Evolutionary conservation across 2,888 invertebrate genomes (phyloP), one percentile per base, ranked within the genome.

Genomic region (Brachyopa scutellaris): DNA sequence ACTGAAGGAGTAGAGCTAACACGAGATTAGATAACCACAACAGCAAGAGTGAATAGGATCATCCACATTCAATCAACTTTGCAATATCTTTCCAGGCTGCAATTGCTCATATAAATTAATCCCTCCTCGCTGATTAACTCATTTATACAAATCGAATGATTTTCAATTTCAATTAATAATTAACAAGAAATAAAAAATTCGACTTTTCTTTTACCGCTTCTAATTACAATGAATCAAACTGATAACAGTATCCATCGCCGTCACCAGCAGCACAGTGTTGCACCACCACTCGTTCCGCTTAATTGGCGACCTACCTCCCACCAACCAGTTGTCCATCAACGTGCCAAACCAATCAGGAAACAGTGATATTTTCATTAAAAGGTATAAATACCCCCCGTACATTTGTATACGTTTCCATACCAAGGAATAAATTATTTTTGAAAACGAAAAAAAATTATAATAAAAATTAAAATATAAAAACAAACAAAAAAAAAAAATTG

Each of bases 221-320:
- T 38, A 80, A 80, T 80, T 55, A 80, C 40, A 67, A 80, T 80
- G 69, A 80, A 80, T 80, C 57, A 69, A 69, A 55, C 62, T 62
- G 74, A 80, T 62, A 72, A 64, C 55, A 57, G 47, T 49, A 57
- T 74, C 40, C 49, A 59, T 57, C 40, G 29, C 19, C 11, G 40
- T n/a, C n/a, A n/a, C n/a, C n/a, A n/a, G n/a, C n/a, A n/a, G n/a
- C n/a, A n/a, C n/a, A n/a, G n/a, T n/a, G n/a, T 15, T 38, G 47
- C 40, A 42, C 29, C 49, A 40, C 15, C 17, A 13, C 19, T 45
- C 19, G 11, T n/a, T 36, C 17, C 7, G 51, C 33, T 59, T 21
- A 45, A 21, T 21, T 6, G 6, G 21, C 61, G 26, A 19, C 49
- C 45, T 29, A 67, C 21, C 47, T 57, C 38, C 13, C 31, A 59